Base-by-base conservation (phyloP, 92 coral and sea anemone species). In the Heteractis magnifica region DNA sequence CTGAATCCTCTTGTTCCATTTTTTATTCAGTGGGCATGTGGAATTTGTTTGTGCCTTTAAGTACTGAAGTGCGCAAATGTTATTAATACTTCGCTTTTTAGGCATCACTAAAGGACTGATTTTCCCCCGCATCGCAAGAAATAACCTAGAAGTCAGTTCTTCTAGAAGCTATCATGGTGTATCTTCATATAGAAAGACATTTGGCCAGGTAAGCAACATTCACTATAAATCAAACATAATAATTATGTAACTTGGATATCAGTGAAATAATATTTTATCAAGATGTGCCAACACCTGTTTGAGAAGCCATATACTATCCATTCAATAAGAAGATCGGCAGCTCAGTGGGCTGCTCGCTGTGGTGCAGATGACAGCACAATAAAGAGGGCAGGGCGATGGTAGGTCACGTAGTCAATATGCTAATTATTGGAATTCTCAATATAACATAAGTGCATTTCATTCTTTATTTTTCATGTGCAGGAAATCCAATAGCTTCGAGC, bases 341-440 rank as follows among this genome's bases (percentile, higher is more conserved):
- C 71, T 9, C 71, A 20, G 8, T 65, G 71, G 71, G 71, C 71
- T 65, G 71, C 71, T 8, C 71, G 71, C 10, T 65, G 71, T 65
- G 71, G 71, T 13, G 71, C 71, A 18, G 71, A 65, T 19, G 34
- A 65, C 11, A 65, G 18, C 18, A 58, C 65, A 15, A 58, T 58
- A 12, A 65, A 65, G n/a, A 18, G 23, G 23, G 71, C 71, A 13
- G 71, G 71, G 71, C 18, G 71, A 20, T 65, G 71, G 71, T 65
- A 6, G n/a, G 71, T 65, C 44, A 34, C 0, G 59, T 55, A 55
- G 59, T 55, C 16, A 62, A 34, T 34, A 34, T 34, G 0, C 44
- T 34, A 34, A 34, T 34, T 34, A 34, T 34, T 34, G 44, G 44
- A 26, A 1, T 26, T 26, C 34, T 26, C 34, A 26, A 26, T 26